Evolutionary conservation across 2,888 invertebrate genomes (phyloP).

Genomic region (Hydropsyche betteni): DNA sequence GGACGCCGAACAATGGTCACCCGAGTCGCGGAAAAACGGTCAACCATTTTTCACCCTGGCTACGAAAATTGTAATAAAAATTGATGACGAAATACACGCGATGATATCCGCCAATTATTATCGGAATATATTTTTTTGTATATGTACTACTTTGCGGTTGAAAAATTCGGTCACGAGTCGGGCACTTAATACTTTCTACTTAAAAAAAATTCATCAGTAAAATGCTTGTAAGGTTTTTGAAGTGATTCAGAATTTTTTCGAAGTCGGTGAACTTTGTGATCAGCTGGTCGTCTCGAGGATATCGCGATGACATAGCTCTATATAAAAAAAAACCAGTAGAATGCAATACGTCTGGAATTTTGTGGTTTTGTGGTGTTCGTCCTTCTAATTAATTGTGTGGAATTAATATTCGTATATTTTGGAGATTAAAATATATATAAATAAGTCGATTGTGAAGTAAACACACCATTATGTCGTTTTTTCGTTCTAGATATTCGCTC

Average conservation of each 20-base stretch:
- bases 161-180: slow-evolving; percentile 31
- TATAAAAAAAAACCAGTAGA: slow-evolving; percentile 8
- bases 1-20: slow-evolving; percentile 12
- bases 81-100: slow-evolving; percentile 16
- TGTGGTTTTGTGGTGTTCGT: slow-evolving; percentile 1
- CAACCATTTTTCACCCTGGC: background rate
- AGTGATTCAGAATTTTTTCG: too few species aligned
- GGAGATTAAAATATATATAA: too few species aligned
- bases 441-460: too few species aligned
- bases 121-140: background rate
- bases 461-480: background rate
- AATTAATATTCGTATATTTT: too few species aligned
- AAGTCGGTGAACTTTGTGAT: slow-evolving; percentile 10
- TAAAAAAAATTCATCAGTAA: background rate
- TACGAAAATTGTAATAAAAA: background rate
- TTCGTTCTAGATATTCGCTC: background rate
- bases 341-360: background rate
- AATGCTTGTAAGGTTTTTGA: background rate
- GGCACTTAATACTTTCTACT: background rate
- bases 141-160: background rate
- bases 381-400: background rate
- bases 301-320: background rate
- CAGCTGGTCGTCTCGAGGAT: background rate
- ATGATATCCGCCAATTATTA: slow-evolving; percentile 3
- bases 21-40: slow-evolving; percentile 3